Conservation (phyloP, 2,888 invertebrate species). For the Deilephila elpenor region DNA sequence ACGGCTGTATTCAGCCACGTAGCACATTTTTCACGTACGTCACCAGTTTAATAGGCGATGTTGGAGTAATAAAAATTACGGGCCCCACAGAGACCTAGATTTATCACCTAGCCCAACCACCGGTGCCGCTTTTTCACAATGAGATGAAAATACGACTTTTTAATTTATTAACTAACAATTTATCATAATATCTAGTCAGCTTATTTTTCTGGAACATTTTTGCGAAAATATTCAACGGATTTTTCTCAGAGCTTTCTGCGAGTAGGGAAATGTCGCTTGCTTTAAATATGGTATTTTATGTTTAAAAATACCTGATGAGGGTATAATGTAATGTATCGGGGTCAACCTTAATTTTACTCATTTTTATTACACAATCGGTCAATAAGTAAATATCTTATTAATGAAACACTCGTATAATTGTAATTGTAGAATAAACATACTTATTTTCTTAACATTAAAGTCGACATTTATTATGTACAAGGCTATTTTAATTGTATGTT, state of each 20-base stretch:
- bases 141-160: conserved; percentile 11
- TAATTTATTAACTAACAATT: conserved; percentile 16
- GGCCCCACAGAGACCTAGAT: conserved; percentile 54
- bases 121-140: conserved; percentile 16
- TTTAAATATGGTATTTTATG: too few relatives aligned
- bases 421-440: too few relatives aligned
- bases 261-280: too few relatives aligned
- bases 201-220: conserved; percentile 12
- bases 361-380: too few relatives aligned
- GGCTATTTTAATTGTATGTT: neutral
- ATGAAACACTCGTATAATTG: too few relatives aligned
- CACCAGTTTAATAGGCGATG: conserved; percentile 47
- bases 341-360: too few relatives aligned
- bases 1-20: conserved; percentile 35
- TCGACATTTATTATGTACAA: too few relatives aligned
- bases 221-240: neutral
- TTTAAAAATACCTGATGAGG: too few relatives aligned
- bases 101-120: conserved; percentile 43
- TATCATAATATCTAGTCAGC: conserved; percentile 9
- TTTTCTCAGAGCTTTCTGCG: too few relatives aligned
- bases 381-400: too few relatives aligned
- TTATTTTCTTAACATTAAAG: too few relatives aligned
- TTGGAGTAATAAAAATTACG: conserved; percentile 60
- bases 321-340: too few relatives aligned
- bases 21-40: conserved; percentile 38